phyloP scores from a whole-genome alignment of 2,888 invertebrate species.

The Zele albiditarsus region DNA sequence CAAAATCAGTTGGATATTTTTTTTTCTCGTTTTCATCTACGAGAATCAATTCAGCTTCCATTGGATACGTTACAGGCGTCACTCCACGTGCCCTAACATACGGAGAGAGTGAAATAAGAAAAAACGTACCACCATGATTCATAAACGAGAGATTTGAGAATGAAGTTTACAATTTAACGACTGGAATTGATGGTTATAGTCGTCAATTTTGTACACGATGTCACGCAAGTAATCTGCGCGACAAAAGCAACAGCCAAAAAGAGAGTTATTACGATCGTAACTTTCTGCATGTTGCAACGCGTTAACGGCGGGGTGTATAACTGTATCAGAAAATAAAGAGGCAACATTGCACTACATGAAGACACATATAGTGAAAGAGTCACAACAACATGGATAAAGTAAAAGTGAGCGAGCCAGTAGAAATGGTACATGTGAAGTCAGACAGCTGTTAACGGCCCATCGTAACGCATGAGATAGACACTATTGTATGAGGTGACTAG shows the following conservation, averaged over 20 bases:
- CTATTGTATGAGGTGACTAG: neutral
- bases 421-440: constrained; percentile 26
- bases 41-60: neutral
- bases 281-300: constrained; percentile 14
- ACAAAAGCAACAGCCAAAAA: constrained; percentile 32
- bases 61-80: neutral
- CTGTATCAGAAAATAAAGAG: constrained; percentile 1
- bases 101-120: constrained; percentile 22
- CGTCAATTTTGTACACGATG: constrained; percentile 41
- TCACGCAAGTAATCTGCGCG: constrained; percentile 32
- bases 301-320: constrained; percentile 23
- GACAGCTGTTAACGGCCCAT: constrained; percentile 34
- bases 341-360: neutral
- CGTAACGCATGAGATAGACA: constrained; percentile 6
- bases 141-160: constrained; percentile 48
- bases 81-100: no score
- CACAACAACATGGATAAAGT: neutral
- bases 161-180: constrained; percentile 54
- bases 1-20: neutral
- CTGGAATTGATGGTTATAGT: constrained; percentile 42
- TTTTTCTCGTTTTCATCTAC: no score
- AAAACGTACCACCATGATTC: constrained; percentile 10
- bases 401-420: neutral
- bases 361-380: neutral
- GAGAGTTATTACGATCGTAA: constrained; percentile 30